phyloP scores from a whole-genome alignment of 2,113 vertebrate genomes.

The Vidua chalybeata region DNA sequence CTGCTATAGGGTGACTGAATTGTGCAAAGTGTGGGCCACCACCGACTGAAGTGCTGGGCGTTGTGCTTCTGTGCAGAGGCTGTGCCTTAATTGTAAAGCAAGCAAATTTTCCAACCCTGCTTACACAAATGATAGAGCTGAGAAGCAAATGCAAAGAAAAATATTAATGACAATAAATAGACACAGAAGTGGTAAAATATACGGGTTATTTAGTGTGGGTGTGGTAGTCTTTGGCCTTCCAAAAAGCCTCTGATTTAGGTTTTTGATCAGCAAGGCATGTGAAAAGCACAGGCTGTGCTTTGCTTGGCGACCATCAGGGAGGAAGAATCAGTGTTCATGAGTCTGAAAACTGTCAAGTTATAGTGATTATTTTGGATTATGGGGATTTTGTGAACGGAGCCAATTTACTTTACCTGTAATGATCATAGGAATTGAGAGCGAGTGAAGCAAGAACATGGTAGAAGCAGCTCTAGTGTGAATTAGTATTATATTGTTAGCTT shows the following conservation, averaged over 20 bases:
- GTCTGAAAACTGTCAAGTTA: neutral
- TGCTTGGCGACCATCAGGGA: neutral
- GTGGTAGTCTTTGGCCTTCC: neutral
- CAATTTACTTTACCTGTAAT: neutral
- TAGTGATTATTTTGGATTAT: neutral
- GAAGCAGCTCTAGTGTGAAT: neutral
- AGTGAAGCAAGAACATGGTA: neutral
- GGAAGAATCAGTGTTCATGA: neutral
- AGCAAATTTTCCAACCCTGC: neutral
- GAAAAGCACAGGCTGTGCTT: neutral
- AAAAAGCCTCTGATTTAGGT: neutral
- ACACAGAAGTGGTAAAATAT: neutral
- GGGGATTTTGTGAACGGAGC: neutral
- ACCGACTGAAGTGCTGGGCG: accelerated
- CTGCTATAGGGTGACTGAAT: accelerated
- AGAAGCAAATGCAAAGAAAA: neutral
- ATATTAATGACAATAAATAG: neutral
- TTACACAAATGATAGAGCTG: neutral
- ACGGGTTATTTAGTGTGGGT: neutral
- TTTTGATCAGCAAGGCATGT: neutral
- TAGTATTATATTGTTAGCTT: neutral
- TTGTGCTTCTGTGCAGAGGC: neutral
- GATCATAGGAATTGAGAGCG: accelerated
- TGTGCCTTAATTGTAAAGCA: neutral
- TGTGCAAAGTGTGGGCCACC: accelerated